Conservation (phyloP, 1,140 invertebrate genomes). For the Rhyzopertha dominica region DNA sequence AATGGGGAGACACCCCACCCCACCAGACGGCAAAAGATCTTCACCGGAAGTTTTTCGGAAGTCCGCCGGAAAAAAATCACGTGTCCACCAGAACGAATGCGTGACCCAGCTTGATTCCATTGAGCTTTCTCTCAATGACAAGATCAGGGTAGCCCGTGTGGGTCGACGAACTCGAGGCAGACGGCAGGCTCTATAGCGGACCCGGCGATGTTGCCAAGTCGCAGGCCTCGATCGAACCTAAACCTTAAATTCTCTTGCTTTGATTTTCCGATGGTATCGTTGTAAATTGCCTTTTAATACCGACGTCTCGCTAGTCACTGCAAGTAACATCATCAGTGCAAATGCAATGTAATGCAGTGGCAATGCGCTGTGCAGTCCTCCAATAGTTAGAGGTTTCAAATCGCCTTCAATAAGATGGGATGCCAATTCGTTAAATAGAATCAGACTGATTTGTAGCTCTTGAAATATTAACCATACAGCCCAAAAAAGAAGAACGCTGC, state of each 20-base stretch:
- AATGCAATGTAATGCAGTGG: no score
- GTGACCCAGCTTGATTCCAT: slow-evolving; percentile 30
- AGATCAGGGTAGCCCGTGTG: slow-evolving; percentile 20
- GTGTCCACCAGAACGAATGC: slow-evolving; percentile 7
- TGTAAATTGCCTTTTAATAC: slow-evolving; percentile 15
- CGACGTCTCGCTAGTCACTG: neutral
- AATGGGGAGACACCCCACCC: neutral
- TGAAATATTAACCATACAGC: no score
- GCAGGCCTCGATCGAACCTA: neutral
- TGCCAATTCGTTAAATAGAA: no score
- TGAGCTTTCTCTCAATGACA: slow-evolving; percentile 27
- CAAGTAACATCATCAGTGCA: slow-evolving; percentile 9
- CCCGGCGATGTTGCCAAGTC: no score
- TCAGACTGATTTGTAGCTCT: no score
- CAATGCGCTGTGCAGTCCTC: no score
- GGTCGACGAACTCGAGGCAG: no score
- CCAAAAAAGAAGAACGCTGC: no score
- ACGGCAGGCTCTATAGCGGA: no score
- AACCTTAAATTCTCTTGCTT: neutral
- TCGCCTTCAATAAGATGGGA: no score
- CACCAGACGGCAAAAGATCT: neutral
- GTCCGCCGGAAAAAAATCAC: neutral
- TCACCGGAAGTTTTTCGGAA: neutral
- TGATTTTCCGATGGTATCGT: slow-evolving; percentile 11
- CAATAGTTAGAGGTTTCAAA: no score